A percentile compares a stretch with the other conserved stretches of the same genome.
Evolutionary conservation across 2,797 vertebrate species (phyloP).

Genomic region (Platyrinchus mystaceus): DNA sequence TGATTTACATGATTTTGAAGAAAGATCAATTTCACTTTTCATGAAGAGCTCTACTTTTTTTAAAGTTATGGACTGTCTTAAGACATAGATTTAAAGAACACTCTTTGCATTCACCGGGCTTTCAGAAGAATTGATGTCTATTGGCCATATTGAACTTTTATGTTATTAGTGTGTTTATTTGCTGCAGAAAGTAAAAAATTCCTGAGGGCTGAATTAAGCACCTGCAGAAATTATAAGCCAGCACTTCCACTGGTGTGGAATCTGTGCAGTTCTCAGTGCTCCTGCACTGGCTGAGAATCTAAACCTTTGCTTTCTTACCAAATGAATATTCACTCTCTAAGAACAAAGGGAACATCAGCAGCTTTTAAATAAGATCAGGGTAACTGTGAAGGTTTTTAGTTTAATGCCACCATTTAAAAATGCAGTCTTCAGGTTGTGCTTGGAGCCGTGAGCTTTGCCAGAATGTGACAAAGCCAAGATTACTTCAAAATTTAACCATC

Average conservation of each 20-base stretch:
- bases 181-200: background rate
- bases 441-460: background rate
- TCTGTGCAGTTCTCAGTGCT: background rate
- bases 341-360: background rate
- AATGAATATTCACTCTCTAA: rapidly evolving
- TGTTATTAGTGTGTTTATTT: background rate
- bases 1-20: background rate
- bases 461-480: background rate
- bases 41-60: background rate
- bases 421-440: background rate
- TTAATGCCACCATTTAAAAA: background rate
- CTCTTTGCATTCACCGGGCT: background rate
- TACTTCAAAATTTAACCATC: background rate
- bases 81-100: background rate
- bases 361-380: background rate
- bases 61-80: background rate
- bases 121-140: background rate
- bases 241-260: background rate
- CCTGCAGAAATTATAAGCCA: background rate
- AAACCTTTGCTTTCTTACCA: background rate
- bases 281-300: background rate
- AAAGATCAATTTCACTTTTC: background rate
- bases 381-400: background rate
- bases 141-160: background rate
- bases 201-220: background rate